A percentile compares a stretch with the other conserved stretches of the same genome.
phyloP scores from a whole-genome alignment of 2,888 invertebrate genomes.

The Leptinotarsa haldemani region DNA sequence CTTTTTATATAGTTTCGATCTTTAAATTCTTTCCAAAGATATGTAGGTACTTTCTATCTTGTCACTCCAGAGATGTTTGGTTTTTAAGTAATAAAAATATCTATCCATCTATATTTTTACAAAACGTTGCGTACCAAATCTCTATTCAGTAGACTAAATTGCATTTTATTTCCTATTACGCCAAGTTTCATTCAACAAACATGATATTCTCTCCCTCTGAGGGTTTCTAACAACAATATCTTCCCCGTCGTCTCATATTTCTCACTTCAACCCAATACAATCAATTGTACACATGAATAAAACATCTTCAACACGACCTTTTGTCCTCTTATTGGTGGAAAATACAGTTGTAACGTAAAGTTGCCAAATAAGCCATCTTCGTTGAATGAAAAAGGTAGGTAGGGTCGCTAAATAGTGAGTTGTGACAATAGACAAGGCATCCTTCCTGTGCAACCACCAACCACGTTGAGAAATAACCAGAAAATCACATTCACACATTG shows the following conservation, averaged over 20 bases:
- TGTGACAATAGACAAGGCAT: slow-evolving; percentile 44
- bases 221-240: not conserved
- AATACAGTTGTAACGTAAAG: slow-evolving; percentile 53
- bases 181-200: not conserved
- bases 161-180: slow-evolving; percentile 27
- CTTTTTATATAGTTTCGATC: too few species aligned
- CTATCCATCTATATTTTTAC: not conserved
- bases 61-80: not conserved
- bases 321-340: slow-evolving; percentile 46
- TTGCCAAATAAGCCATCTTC: slow-evolving; percentile 46
- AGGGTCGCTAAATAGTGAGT: slow-evolving; percentile 43
- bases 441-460: slow-evolving; percentile 51
- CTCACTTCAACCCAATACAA: slow-evolving; percentile 31
- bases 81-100: not conserved
- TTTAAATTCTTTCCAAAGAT: too few species aligned
- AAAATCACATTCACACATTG: slow-evolving; percentile 68
- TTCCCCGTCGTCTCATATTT: slow-evolving; percentile 27
- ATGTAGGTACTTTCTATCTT: too few species aligned
- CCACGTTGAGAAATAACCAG: slow-evolving; percentile 64
- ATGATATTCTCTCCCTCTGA: not conserved
- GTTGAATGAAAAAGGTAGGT: slow-evolving; percentile 28
- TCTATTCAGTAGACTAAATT: not conserved
- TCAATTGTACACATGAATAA: slow-evolving; percentile 42
- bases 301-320: slow-evolving; percentile 37
- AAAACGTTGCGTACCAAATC: not conserved